Conservation (phyloP, 1,140 invertebrate genomes). For the Neodiprion pinetum region DNA sequence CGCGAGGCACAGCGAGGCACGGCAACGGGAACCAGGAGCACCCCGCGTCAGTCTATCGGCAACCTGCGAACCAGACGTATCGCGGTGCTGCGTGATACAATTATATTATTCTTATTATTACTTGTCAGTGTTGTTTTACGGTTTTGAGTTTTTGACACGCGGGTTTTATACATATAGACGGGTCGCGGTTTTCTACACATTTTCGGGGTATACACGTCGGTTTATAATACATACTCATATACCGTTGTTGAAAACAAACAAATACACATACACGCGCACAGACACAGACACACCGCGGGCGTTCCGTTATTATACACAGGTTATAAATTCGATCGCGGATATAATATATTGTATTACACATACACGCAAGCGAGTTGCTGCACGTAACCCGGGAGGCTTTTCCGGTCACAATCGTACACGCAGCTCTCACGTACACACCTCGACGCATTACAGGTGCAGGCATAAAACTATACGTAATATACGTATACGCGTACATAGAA, state of each 20-base stretch:
- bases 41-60: conserved; percentile 58
- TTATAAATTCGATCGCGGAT: too few relatives aligned
- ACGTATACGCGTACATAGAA: conserved; percentile 18
- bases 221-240: conserved; percentile 8
- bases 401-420: background rate
- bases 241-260: background rate
- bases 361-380: background rate
- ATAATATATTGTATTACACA: too few relatives aligned
- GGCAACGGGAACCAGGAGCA: background rate
- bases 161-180: conserved; percentile 27
- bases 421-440: background rate
- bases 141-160: conserved; percentile 24
- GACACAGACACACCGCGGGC: background rate
- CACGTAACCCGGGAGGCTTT: background rate
- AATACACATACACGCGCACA: background rate
- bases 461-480: background rate
- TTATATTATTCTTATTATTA: conserved; percentile 48
- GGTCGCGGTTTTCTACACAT: conserved; percentile 17
- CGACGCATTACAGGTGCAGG: too few relatives aligned
- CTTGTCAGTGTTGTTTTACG: conserved; percentile 46
- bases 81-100: conserved; percentile 55
- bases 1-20: conserved; percentile 1
- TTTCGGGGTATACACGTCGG: background rate
- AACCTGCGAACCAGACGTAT: conserved; percentile 60
- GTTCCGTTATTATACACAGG: too few relatives aligned